phyloP scores from a whole-genome alignment of 2,797 vertebrate species.

The Myoxocephalus aenaeus region DNA sequence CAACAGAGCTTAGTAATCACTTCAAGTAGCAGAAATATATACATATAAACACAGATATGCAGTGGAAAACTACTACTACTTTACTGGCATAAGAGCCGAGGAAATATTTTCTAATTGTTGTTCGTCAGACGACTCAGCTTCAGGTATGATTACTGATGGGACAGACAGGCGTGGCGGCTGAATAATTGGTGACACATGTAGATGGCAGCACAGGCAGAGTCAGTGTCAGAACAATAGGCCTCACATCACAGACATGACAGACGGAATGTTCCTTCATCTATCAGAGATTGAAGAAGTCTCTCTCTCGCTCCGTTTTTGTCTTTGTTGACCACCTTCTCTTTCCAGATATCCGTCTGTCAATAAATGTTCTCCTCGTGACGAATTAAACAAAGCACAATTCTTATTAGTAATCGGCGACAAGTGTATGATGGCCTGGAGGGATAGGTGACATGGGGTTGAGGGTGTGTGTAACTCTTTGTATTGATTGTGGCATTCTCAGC shows the following conservation, averaged over 20 bases:
- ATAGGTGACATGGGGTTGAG: neutral
- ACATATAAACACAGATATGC: neutral
- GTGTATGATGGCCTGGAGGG: neutral
- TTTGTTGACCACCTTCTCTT: neutral
- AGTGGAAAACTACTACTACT: neutral
- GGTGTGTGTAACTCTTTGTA: neutral
- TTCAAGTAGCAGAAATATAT: neutral
- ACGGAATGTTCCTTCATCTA: constrained; percentile 15
- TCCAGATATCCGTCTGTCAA: neutral
- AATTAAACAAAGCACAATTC: neutral
- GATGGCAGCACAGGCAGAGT: constrained; percentile 18
- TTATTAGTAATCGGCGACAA: neutral
- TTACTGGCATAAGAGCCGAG: rapidly evolving
- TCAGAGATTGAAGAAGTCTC: neutral
- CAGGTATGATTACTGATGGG: neutral
- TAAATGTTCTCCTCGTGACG: neutral
- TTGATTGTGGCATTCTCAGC: neutral
- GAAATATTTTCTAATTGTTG: neutral
- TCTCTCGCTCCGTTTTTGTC: neutral
- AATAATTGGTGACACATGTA: constrained; percentile 37
- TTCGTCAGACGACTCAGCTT: neutral
- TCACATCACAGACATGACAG: neutral
- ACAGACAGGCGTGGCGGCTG: constrained; percentile 41
- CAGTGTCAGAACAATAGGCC: constrained; percentile 22
- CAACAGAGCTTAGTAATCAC: neutral